A percentile compares a stretch with the other conserved stretches of the same genome.
These are phyloP conservation scores for Sinocyclocheilus maitianheensis DNA, from an alignment of 2,113 vertebrate genomes.

Conservation along the genomic window DNA sequence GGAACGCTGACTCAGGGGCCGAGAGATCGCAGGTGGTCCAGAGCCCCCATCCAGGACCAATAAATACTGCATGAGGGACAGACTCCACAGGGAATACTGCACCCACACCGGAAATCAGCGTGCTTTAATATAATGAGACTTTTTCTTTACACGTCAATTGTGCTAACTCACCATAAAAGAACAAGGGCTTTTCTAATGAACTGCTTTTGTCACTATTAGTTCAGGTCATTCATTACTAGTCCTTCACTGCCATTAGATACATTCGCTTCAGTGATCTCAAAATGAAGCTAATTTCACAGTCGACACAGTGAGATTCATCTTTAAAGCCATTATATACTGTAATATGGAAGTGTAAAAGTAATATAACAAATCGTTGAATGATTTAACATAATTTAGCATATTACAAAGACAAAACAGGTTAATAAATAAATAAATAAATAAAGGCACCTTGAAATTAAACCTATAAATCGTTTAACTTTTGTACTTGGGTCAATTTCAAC, in stretches of 20 bases:
- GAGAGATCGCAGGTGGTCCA: conserved; percentile 29
- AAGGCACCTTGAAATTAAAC: neutral
- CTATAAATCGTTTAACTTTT: neutral
- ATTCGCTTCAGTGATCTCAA: conserved; percentile 9
- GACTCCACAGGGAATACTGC: conserved; percentile 42
- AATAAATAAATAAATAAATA: neutral
- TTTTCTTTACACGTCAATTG: conserved; percentile 34
- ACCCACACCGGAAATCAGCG: conserved; percentile 26
- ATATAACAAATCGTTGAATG: neutral
- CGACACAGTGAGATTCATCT: neutral
- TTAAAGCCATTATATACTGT: neutral
- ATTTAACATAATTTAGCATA: neutral
- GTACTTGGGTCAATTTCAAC: neutral
- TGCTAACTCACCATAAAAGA: conserved; percentile 13
- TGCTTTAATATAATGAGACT: conserved; percentile 17
- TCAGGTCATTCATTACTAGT: neutral
- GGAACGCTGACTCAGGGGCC: conserved; percentile 57
- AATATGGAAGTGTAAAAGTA: neutral
- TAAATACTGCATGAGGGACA: conserved; percentile 57
- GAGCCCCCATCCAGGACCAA: conserved; percentile 50
- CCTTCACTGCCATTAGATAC: neutral
- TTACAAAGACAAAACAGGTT: neutral
- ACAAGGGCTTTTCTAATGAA: conserved; percentile 25
- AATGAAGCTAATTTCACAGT: conserved; percentile 22
- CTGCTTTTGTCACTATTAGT: neutral